Evolutionary conservation across 2,797 vertebrate species (phyloP), one percentile per base, ranked within the genome.

Genomic region (Amblyraja radiata): DNA sequence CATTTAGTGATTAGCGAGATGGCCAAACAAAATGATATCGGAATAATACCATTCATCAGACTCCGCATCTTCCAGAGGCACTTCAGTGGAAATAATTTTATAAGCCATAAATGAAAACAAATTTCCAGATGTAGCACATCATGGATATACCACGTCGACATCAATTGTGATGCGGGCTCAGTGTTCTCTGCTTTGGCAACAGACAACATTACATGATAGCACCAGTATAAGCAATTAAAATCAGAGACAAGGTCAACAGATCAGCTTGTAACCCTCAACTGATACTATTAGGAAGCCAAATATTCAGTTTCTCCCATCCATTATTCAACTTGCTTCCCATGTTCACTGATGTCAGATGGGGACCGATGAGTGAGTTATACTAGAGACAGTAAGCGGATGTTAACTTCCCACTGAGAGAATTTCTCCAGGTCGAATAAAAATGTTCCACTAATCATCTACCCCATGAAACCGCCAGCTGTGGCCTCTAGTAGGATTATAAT

Each of bases 371-470:
- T 96, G 95, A 97, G 96, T 97, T 97, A 96, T 97, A 96, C 96
- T 97, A 96, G 97, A 99, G 98, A 98, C 98, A 98, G 98, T 98
- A 98, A 98, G 98, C 97, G 98, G 98, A 98, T 99, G 98, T 98
- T 98, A 98, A 98, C 97, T 97, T 99, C 98, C 99, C 97, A 99
- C 99, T 97, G 99, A 97, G 98, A 98, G 97, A 98, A 99, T 99
- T 99, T 99, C 99, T 99, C 98, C 98, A 99, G 99, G 99, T 99
- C 98, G 98, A 98, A 98, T 98, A 98, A 98, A 98, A 99, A 97
- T 97, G 96, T 97, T 98, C 97, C 97, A 98, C 98, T 99, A 99
- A 99, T 99, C 99, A 99, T 98, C 98, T 95, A 97, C 97, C 97
- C 98, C 97, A 97, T 97, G 97, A 97, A 98, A 98, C 97, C 97